Evolutionary conservation across 2,888 invertebrate species (phyloP).

Genomic region (Chirona hameri): DNA sequence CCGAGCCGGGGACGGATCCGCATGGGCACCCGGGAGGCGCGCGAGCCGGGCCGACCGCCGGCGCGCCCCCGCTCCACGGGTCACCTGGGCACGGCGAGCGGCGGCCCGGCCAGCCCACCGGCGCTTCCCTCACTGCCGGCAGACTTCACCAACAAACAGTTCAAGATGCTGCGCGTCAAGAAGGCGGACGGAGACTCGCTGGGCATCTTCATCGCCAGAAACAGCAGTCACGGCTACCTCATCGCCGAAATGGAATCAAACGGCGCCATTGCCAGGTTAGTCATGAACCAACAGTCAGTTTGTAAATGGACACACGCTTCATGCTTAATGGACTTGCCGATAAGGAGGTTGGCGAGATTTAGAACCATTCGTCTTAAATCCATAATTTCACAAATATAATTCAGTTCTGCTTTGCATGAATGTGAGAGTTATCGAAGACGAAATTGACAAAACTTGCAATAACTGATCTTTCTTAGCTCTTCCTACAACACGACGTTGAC

Average conservation of each 20-base stretch:
- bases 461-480: no score
- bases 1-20: slow-evolving; percentile 2
- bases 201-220: slow-evolving; percentile 37
- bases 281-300: neutral
- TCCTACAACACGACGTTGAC: no score
- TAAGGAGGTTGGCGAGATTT: no score
- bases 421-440: no score
- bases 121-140: neutral
- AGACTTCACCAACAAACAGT: slow-evolving; percentile 39
- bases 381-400: no score
- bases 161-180: slow-evolving; percentile 57
- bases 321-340: no score
- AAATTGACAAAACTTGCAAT: no score
- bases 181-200: slow-evolving; percentile 50
- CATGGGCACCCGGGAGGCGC: neutral
- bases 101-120: neutral
- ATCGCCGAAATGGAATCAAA: slow-evolving; percentile 58
- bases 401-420: no score
- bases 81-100: neutral
- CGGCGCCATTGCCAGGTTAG: slow-evolving; percentile 59
- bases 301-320: no score
- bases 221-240: slow-evolving; percentile 46
- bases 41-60: neutral
- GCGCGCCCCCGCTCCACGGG: slow-evolving; percentile 7
- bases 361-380: no score